Percentiles rank a stretch among this genome's conserved stretches.
Conservation (phyloP, 2,797 vertebrate species). For the Anguilla megastoma region DNA sequence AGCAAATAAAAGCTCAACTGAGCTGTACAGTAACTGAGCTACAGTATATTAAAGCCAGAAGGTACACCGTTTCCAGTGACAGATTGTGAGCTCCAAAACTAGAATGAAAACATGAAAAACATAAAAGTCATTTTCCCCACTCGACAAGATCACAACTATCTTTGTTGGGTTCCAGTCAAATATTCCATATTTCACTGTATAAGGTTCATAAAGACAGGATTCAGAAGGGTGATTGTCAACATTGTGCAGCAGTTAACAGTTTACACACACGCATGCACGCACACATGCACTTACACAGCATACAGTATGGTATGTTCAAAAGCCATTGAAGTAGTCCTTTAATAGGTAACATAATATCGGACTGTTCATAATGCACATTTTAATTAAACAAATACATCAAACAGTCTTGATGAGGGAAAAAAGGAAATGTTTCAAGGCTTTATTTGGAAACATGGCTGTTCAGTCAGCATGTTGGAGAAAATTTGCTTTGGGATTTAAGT, state of each 20-base stretch:
- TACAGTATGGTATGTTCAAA: neutral
- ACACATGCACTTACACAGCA: neutral
- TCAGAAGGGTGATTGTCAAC: neutral
- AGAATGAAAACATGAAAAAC: neutral
- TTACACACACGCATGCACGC: neutral
- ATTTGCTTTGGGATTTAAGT: slow-evolving; percentile 13
- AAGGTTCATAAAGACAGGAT: neutral
- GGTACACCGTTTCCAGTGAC: no score
- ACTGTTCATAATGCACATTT: neutral
- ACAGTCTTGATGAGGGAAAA: neutral
- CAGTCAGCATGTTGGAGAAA: slow-evolving; percentile 4
- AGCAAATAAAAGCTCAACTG: neutral
- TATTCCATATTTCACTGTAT: neutral
- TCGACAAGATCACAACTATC: neutral
- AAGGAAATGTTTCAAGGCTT: neutral
- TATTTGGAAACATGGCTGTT: slow-evolving; percentile 8
- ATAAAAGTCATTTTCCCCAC: neutral
- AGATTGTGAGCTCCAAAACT: neutral
- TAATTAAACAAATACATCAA: slow-evolving; percentile 24
- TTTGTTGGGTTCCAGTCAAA: neutral
- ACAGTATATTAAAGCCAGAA: neutral
- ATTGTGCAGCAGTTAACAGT: neutral
- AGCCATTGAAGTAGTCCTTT: neutral
- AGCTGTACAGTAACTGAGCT: neutral
- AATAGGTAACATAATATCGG: slow-evolving; percentile 18